These are phyloP conservation scores for Anguilla anguilla DNA, from an alignment of 2,797 vertebrate genomes.

Conservation along the genomic window DNA sequence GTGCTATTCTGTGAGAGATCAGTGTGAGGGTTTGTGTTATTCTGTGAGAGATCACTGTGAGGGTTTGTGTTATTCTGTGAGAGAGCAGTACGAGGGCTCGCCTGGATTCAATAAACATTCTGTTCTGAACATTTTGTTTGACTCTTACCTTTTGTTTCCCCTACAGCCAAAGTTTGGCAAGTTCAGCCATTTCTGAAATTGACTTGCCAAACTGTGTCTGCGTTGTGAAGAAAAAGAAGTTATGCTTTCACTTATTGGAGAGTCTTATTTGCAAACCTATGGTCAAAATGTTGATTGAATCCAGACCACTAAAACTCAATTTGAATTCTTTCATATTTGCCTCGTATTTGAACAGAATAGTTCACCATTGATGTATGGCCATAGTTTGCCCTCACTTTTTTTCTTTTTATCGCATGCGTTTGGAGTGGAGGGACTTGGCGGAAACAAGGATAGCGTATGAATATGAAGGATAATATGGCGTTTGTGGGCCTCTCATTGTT, in stretches of 20 bases:
- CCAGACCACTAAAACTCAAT: neutral
- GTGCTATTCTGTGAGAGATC: neutral
- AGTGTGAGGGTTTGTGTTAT: neutral
- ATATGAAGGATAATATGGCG: neutral
- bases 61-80: too few relatives aligned
- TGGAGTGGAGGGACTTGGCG: neutral
- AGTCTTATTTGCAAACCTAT: neutral
- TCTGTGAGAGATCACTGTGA: too few relatives aligned
- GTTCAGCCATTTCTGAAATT: neutral
- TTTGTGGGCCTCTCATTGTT: neutral
- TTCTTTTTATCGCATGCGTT: neutral
- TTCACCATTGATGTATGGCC: neutral
- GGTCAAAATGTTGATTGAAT: neutral
- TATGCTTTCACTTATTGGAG: neutral
- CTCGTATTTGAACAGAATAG: neutral
- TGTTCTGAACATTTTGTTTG: neutral
- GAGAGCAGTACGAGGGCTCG: neutral
- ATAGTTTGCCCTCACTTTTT: neutral
- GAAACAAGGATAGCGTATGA: neutral
- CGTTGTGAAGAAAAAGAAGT: neutral
- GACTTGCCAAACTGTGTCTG: neutral
- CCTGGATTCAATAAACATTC: neutral
- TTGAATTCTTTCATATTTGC: neutral
- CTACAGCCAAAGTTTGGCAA: neutral
- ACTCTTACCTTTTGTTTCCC: neutral